Base-by-base conservation (phyloP, 2,113 vertebrate species). In the Poeciliopsis occidentalis region DNA sequence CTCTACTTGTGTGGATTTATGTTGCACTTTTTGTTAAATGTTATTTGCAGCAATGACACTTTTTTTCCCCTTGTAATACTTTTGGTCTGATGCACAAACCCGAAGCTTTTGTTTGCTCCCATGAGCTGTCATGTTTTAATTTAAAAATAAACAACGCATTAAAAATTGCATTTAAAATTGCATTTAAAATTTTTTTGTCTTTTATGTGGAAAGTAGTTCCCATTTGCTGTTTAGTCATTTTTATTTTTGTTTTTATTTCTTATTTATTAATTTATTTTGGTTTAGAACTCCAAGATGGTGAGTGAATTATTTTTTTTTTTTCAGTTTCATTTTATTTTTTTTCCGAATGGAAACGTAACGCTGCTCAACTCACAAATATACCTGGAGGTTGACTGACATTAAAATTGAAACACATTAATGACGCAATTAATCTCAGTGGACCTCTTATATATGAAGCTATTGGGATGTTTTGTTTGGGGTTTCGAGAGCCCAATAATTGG, bases 381-480 rank as follows among this genome's bases (percentile, higher is more conserved):
- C 85, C 80, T 91, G 91, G 94, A 95, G 93, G 93, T 94, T 87
- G 84, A 94, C 92, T 94, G 94, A 93, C 84, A 93, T 93, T 89
- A 90, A 87, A 27, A n/a, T 63, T 80, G 44, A 26, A 70, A 85
- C 29, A 34, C 63, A 62, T 17, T 24, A 41, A 62, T 26, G 57
- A 60, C 39, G 41, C 60, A 31, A 68, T 83, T 86, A 92, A 93
- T 94, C 85, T 94, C 93, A 90, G 92, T 94, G 87, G 87, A 94
- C 93, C 93, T 95, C 94, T 94, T 89, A 85, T 91, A 92, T 94
- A 94, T 91, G 78, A 92, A 91, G 94, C 92, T 95, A 94, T 94
- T 94, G 94, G 94, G 93, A 88, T 94, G 89, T 93, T 94, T 91
- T 54, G 64, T 78, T 71, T 37, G 34, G 44, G 26, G 24, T 51